Evolutionary conservation across 2,797 vertebrate species (phyloP).

Genomic region (Sparus aurata): DNA sequence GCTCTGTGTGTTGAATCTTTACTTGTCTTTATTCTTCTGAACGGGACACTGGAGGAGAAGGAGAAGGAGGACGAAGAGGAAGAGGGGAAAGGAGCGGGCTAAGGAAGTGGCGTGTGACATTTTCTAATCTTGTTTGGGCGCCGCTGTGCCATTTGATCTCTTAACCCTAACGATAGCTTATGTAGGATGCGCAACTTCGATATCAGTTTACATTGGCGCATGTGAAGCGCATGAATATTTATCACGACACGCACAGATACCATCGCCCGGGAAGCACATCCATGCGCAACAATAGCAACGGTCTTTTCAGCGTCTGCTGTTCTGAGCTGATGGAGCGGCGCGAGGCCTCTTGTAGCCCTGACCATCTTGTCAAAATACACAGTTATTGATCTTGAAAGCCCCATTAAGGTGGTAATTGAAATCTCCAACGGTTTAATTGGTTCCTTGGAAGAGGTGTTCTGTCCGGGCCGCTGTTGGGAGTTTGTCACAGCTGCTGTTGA

Average conservation of each 20-base stretch:
- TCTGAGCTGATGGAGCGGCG: constrained; percentile 32
- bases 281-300: constrained; percentile 27
- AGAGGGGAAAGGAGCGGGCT: not conserved
- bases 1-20: constrained; percentile 56
- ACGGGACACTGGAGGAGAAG: constrained; percentile 38
- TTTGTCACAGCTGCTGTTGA: constrained; percentile 55
- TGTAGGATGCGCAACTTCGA: constrained; percentile 53
- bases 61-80: not conserved
- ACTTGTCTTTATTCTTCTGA: constrained; percentile 63
- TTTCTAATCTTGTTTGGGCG: constrained; percentile 77
- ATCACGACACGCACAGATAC: constrained; percentile 36
- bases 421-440: constrained; percentile 80
- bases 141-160: constrained; percentile 61
- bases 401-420: constrained; percentile 80
- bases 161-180: constrained; percentile 59
- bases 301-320: constrained; percentile 22
- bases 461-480: constrained; percentile 50
- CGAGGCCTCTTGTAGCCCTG: constrained; percentile 21
- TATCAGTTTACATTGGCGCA: constrained; percentile 52
- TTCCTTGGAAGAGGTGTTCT: constrained; percentile 59
- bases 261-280: constrained; percentile 35
- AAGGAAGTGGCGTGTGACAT: constrained; percentile 58
- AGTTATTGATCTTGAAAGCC: constrained; percentile 76
- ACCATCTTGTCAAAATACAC: constrained; percentile 62
- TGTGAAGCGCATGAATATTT: constrained; percentile 68